Evolutionary conservation across 2,888 invertebrate genomes (phyloP).

Genomic region (Alloplasta piceator): DNA sequence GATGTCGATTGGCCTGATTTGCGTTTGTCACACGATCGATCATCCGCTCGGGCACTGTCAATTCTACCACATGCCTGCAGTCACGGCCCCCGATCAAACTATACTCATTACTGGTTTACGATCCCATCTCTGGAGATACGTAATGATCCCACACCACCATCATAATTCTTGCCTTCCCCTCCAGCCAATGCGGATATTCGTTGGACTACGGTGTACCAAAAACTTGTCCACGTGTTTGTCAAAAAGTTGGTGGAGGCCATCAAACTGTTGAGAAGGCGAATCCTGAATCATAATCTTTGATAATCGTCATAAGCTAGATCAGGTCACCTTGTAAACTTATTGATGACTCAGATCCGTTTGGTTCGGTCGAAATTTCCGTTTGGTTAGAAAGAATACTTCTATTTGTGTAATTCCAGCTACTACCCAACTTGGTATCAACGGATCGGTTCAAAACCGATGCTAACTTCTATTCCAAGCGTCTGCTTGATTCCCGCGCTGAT

Average conservation of each 20-base stretch:
- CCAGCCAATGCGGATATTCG: slow-evolving; percentile 22
- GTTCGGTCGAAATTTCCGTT: too few relatives aligned
- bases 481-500: too few relatives aligned
- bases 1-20: slow-evolving; percentile 70
- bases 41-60: slow-evolving; percentile 55
- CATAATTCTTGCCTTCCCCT: background rate
- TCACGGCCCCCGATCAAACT: slow-evolving; percentile 55
- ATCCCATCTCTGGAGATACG: slow-evolving; percentile 38
- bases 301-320: background rate
- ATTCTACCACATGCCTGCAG: slow-evolving; percentile 55
- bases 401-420: too few relatives aligned
- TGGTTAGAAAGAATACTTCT: too few relatives aligned
- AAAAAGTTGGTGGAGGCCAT: slow-evolving; percentile 54
- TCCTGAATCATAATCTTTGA: slow-evolving; percentile 43
- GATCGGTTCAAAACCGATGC: too few relatives aligned
- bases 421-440: too few relatives aligned
- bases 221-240: slow-evolving; percentile 34
- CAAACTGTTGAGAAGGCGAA: slow-evolving; percentile 40
- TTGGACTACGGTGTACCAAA: slow-evolving; percentile 57
- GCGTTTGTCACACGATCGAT: slow-evolving; percentile 71
- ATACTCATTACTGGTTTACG: slow-evolving; percentile 49
- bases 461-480: too few relatives aligned
- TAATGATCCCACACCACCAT: slow-evolving; percentile 13
- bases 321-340: too few relatives aligned
- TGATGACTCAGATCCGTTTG: background rate